These are phyloP conservation scores for Acipenser transmontanus DNA, from an alignment of 2,797 vertebrate species.

Conservation along the genomic window DNA sequence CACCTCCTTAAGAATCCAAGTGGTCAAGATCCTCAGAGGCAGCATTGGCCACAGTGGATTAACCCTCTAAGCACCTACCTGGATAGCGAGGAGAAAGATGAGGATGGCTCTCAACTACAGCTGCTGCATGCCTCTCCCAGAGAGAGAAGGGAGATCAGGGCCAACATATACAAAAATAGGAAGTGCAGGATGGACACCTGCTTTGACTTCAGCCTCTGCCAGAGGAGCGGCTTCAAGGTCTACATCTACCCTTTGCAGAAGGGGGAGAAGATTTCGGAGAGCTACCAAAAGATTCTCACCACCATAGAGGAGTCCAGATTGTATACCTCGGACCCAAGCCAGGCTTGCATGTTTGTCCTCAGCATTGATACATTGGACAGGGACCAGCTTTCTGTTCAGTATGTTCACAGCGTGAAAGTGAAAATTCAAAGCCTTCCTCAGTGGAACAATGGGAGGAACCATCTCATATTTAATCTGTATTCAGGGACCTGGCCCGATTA, in stretches of 20 bases:
- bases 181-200: constrained; percentile 74
- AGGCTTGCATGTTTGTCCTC: constrained; percentile 65
- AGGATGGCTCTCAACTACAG: constrained; percentile 57
- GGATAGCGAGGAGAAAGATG: constrained; percentile 66
- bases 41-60: constrained; percentile 47
- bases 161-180: constrained; percentile 64
- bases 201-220: constrained; percentile 65
- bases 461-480: constrained; percentile 73
- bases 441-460: constrained; percentile 70
- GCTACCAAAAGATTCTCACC: constrained; percentile 66
- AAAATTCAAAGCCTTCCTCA: constrained; percentile 62
- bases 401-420: constrained; percentile 53
- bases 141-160: constrained; percentile 56
- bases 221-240: constrained; percentile 52
- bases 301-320: constrained; percentile 65
- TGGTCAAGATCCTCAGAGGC: constrained; percentile 30
- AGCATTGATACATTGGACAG: constrained; percentile 68
- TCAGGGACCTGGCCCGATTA: constrained; percentile 74
- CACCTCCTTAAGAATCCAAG: constrained; percentile 35
- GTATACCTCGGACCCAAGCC: constrained; percentile 54
- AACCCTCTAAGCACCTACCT: constrained; percentile 56
- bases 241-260: constrained; percentile 63
- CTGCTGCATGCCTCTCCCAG: constrained; percentile 65
- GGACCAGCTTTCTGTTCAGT: constrained; percentile 66
- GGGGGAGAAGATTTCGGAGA: constrained; percentile 58